Base-by-base conservation (phyloP, 2,888 invertebrate species). In the Lochmaea crataegi region DNA sequence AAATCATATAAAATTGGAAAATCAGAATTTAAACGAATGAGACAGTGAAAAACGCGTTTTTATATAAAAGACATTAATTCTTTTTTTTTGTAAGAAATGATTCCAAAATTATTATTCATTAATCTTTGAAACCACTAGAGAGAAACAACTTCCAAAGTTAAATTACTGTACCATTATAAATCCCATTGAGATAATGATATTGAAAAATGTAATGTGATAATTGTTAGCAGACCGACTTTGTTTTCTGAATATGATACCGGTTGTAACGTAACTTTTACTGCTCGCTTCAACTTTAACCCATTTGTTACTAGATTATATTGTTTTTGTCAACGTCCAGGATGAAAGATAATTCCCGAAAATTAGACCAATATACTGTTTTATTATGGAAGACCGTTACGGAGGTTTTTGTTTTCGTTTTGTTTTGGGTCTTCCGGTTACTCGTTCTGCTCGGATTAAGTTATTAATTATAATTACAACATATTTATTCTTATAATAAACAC, bases 211-310 rank as follows among this genome's bases (percentile, higher is more conserved):
- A 45, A 48, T n/a, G 48, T 14, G 48, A 48, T n/a, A 4, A 48
- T 48, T 48, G 6, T n/a, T 14, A 48, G 14, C n/a, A 48, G 14
- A 48, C 48, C 5, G 7, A 48, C n/a, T 14, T 14, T 48, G 48
- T 48, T 48, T 14, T 48, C 48, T 48, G 48, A 48, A n/a, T 48
- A 48, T 48, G 48, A 48, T n/a, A 48, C n/a, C 48, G 48, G 48
- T 48, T 48, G 48, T 48, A 48, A 48, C 32, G n/a, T 48, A n/a
- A 48, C 48, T 48, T 48, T n/a, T 4, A 48, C 12, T 48, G 48
- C n/a, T 48, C 48, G 48, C 48, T n/a, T 48, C 48, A 14, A 48
- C 48, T 48, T 14, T n/a, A 48, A 48, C n/a, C 48, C 48, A 48
- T 48, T 48, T 6, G 14, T 48, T 48, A 48, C n/a, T 48, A n/a